Evolutionary conservation across 2,888 invertebrate species (phyloP), one percentile per base, ranked within the genome.

Genomic region (Xestia c-nigrum): DNA sequence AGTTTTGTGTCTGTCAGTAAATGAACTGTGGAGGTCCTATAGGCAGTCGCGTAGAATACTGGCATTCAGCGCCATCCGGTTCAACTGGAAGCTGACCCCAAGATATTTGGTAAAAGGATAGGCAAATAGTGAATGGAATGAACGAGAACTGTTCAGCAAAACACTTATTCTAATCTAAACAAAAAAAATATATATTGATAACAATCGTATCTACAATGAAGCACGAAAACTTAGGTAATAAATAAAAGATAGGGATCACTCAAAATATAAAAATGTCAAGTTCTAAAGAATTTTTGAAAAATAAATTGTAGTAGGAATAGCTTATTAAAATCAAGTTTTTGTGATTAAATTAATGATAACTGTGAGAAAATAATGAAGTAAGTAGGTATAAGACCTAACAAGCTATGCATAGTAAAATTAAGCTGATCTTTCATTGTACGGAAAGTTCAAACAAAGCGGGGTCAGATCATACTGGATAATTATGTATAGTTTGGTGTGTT

Each of bases 141-240:
- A 16, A 31, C 24, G 59, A 31, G 24, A 57, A 57, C 6, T 14
- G 31, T 31, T 16, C 31, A 24, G 59, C 24, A 61, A 19, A 61
- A 61, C 4, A 61, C 9, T 9, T 61, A 61, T 61, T 31, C 31
- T 61, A n/a, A 43, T 43, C 43, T 21, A 43, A 64, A 43, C n/a
- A 40, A 3, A 38, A 10, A 55, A 50, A n/a, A n/a, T 38, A 19
- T n/a, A 3, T n/a, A 43, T 43, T 63, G 21, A 64, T 64, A 43
- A 64, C n/a, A n/a, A 10, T 64, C 64, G n/a, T 64, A 43, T 43
- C 43, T 43, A n/a, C n/a, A 14, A 40, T n/a, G 16, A 16, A n/a
- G n/a, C 43, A 43, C 43, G n/a, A 43, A 64, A 63, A 64, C n/a
- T 64, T 43, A 43, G 43, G 43, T 64, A 64, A 43, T 43, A 64